phyloP scores from a whole-genome alignment of 2,888 invertebrate species.

The Seira sanloemensis region DNA sequence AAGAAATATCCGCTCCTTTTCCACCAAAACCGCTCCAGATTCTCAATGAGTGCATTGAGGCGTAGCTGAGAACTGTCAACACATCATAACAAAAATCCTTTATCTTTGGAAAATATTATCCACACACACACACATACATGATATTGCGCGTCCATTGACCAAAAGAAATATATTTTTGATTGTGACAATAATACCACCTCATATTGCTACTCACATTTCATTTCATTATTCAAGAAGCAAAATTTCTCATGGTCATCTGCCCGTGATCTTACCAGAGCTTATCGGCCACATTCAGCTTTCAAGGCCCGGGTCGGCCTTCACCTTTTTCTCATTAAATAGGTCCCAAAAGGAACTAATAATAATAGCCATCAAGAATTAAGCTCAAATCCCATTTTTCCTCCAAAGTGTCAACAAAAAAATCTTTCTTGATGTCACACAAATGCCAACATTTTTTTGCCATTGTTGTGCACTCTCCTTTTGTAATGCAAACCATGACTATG shows the following conservation, averaged over 20 bases:
- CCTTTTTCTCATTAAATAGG: background rate
- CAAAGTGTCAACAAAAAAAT: background rate
- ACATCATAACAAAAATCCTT: constrained; percentile 46
- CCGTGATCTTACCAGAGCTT: background rate
- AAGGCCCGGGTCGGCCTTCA: constrained; percentile 5
- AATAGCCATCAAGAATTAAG: background rate
- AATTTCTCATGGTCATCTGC: background rate
- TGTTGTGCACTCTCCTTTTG: too few species aligned
- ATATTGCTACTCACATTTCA: too few species aligned
- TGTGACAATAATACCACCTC: background rate
- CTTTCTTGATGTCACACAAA: background rate
- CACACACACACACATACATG: too few species aligned
- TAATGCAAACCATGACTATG: background rate
- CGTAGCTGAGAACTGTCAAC: constrained; percentile 48
- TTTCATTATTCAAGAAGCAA: too few species aligned
- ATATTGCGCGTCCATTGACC: too few species aligned
- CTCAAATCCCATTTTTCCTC: constrained; percentile 3
- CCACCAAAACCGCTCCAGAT: background rate
- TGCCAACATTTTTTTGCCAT: background rate
- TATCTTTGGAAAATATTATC: constrained; percentile 8
- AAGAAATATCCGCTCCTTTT: too few species aligned
- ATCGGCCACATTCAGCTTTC: background rate
- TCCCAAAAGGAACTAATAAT: too few species aligned
- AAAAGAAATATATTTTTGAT: too few species aligned
- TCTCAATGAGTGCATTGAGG: constrained; percentile 27